Percentiles rank a stretch among this genome's conserved stretches.
Conservation (phyloP, 2,888 invertebrate genomes). For the Synanthedon myopaeformis region DNA sequence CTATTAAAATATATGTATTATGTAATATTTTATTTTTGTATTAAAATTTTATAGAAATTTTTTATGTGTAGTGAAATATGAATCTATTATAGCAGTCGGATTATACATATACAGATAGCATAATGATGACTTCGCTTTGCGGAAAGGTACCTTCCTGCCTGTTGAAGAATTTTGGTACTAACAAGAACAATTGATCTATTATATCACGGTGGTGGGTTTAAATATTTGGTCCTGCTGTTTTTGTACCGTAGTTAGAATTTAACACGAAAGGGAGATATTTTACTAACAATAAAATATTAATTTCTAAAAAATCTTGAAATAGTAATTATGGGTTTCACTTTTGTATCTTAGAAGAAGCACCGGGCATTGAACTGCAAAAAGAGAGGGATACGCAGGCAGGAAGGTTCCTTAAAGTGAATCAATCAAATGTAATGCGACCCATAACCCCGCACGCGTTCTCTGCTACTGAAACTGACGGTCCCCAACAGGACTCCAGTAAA, state of each 20-base stretch:
- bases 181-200: slow-evolving; percentile 41
- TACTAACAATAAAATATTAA: slow-evolving; percentile 27
- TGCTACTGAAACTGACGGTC: slow-evolving; percentile 22
- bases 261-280: slow-evolving; percentile 31
- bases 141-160: slow-evolving; percentile 72
- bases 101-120: neutral
- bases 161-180: slow-evolving; percentile 63
- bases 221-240: slow-evolving; percentile 25
- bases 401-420: slow-evolving; percentile 71
- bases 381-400: slow-evolving; percentile 73
- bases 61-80: no score
- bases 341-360: slow-evolving; percentile 68
- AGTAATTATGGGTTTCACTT: slow-evolving; percentile 62
- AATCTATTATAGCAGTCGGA: no score
- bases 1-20: no score
- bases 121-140: slow-evolving; percentile 67
- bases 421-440: slow-evolving; percentile 52
- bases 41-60: no score
- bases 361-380: slow-evolving; percentile 67
- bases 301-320: slow-evolving; percentile 7
- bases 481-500: slow-evolving; percentile 13
- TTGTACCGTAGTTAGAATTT: slow-evolving; percentile 44
- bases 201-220: slow-evolving; percentile 49
- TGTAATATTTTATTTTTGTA: no score
- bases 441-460: slow-evolving; percentile 48